Percentiles rank a stretch among this genome's conserved stretches.
Conservation (phyloP, 2,113 vertebrate species). For the Cyphomyrus plagiostoma region DNA sequence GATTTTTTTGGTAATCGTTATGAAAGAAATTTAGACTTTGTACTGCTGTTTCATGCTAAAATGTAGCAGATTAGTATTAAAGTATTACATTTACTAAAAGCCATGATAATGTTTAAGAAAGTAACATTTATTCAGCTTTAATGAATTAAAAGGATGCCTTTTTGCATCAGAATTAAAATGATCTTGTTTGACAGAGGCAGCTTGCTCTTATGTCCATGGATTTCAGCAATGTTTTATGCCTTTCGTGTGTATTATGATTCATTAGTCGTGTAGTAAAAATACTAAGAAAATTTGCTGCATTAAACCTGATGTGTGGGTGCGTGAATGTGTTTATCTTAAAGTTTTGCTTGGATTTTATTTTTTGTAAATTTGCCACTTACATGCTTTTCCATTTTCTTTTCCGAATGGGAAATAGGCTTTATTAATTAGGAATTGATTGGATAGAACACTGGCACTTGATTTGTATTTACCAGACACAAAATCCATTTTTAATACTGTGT, state of each 20-base stretch:
- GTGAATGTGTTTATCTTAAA: background rate
- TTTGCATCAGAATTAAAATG: background rate
- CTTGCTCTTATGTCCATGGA: background rate
- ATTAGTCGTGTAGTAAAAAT: background rate
- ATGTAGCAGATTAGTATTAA: background rate
- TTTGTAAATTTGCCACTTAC: background rate
- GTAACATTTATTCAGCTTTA: background rate
- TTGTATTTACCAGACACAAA: conserved; percentile 13
- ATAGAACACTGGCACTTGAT: background rate
- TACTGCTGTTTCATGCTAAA: background rate
- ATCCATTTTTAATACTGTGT: conserved; percentile 18
- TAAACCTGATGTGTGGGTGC: background rate
- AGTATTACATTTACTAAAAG: background rate
- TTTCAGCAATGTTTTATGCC: background rate
- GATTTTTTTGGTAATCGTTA: background rate
- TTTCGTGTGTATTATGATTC: background rate
- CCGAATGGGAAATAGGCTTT: background rate
- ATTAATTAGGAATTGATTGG: conserved; percentile 3
- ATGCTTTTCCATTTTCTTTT: background rate
- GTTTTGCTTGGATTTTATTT: background rate
- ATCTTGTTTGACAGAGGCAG: background rate
- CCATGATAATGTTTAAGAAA: background rate
- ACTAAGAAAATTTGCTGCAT: background rate
- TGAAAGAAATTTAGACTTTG: background rate
- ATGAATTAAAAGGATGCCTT: background rate